Evolutionary conservation across 2,113 vertebrate species (phyloP), one percentile per base, ranked within the genome.

Genomic region (Cettia cetti): DNA sequence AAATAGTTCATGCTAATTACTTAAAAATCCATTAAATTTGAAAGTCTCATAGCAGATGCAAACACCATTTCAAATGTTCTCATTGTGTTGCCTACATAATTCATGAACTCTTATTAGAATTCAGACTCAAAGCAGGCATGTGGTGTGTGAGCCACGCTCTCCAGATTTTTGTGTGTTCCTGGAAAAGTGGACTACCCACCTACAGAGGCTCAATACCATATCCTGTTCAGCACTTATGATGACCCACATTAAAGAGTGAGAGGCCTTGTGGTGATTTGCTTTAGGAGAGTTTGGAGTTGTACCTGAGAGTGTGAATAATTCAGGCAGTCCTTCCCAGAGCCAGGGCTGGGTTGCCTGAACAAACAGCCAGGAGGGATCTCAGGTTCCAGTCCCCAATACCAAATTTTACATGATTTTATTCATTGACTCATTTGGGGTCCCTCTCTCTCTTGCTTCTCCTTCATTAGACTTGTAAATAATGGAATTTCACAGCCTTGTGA

Each of bases 1-100:
- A 98, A 97, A 98, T 96, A 95, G 91, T 83, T 98, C 96, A 96
- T 97, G 95, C 94, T 98, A 98, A 98, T 98, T 98, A 98, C 95
- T 97, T 96, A 95, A 97, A 98, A 98, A 98, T 95, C 94, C 95
- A 97, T 98, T 98, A 96, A 94, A 96, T 91, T 96, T 95, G 96
- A 95, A 95, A 97, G 93, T 96, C 96, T 97, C 84, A 85, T 85
- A 95, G 84, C 97, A 97, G 97, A 98, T 98, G 96, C 95, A 97
- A 98, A 97, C 95, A 94, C 85, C 93, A 96, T 97, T 98, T 97
- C 94, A 96, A 96, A 97, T 92, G 63, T 96, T 97, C 96, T 95
- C 77, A 95, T 93, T 95, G 89, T 90, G 69, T 89, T 94, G 22
- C 89, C 90, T 98, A 96, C 91, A 92, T 97, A 96, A 97, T 95